These are phyloP conservation scores for Heliconius hortense DNA, from an alignment of 2,888 invertebrate genomes.

Conservation along the genomic window DNA sequence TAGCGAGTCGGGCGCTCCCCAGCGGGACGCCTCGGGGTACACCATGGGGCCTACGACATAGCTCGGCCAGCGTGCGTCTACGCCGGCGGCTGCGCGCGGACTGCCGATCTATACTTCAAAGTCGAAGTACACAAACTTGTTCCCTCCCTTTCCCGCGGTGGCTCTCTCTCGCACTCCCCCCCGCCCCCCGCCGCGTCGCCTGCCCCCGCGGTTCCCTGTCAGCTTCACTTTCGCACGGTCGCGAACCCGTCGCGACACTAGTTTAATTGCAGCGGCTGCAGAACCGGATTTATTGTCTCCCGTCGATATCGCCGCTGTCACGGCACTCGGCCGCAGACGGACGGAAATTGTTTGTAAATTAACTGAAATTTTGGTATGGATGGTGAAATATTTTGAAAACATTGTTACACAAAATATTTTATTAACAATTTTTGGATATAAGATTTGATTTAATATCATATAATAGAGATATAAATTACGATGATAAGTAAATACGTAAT, in stretches of 20 bases:
- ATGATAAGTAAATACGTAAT: too few relatives aligned
- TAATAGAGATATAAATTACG: background rate
- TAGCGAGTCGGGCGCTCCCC: constrained; percentile 84
- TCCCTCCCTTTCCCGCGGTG: constrained; percentile 13
- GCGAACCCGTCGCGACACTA: constrained; percentile 76
- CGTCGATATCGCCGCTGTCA: constrained; percentile 67
- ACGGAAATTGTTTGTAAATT: constrained; percentile 45
- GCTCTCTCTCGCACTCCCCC: constrained; percentile 29
- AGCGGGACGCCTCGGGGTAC: constrained; percentile 83
- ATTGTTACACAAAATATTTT: too few relatives aligned
- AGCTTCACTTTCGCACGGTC: constrained; percentile 80
- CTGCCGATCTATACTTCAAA: constrained; percentile 50
- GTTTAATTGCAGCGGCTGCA: constrained; percentile 78
- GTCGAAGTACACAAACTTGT: constrained; percentile 28
- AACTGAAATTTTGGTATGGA: constrained; percentile 34
- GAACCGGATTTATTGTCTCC: constrained; percentile 80
- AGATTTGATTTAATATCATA: background rate
- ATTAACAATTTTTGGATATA: background rate
- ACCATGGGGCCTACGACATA: constrained; percentile 74
- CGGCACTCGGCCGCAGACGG: constrained; percentile 46
- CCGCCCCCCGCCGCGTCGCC: constrained; percentile 43
- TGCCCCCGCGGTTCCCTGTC: constrained; percentile 44
- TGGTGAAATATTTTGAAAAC: constrained; percentile 12
- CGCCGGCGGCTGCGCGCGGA: constrained; percentile 75
- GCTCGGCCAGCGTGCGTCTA: constrained; percentile 61